A percentile compares a stretch with the other conserved stretches of the same genome.
Conservation (phyloP, 2,113 vertebrate genomes). For the Eira barbara region DNA sequence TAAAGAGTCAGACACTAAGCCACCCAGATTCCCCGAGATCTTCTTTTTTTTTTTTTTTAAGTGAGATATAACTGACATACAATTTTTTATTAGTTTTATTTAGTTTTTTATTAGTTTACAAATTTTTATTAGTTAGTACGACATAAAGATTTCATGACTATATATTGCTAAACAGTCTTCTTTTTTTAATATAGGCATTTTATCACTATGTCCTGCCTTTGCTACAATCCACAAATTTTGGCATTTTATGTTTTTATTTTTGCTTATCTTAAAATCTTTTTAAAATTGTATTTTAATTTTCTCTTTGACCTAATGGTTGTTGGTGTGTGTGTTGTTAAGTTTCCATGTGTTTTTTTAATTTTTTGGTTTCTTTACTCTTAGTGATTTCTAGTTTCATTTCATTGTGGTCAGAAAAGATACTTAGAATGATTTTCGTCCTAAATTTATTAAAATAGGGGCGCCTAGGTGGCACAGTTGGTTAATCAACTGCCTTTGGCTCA, state of each 20-base stretch:
- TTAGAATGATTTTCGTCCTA: not conserved
- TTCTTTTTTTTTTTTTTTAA: not conserved
- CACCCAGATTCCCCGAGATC: not conserved
- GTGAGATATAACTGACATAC: not conserved
- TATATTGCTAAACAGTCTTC: not conserved
- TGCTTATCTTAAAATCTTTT: not conserved
- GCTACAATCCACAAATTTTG: not conserved
- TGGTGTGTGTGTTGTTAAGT: not conserved
- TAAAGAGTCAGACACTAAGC: not conserved
- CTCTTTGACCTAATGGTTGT: not conserved
- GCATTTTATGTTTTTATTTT: not conserved
- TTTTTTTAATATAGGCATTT: not conserved
- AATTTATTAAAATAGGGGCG: not conserved
- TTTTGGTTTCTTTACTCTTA: not conserved
- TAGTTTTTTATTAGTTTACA: not conserved
- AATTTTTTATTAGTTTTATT: not conserved
- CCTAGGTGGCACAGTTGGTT: too few relatives aligned
- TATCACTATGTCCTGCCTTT: not conserved
- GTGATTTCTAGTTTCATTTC: not conserved
- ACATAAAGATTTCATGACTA: not conserved
- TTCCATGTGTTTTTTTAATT: not conserved
- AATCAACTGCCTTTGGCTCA: too few relatives aligned
- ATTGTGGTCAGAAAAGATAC: not conserved
- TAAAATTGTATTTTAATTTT: not conserved
- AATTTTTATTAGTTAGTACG: not conserved